Conservation (phyloP, 23 tunicate species). For the Corella eumyota region DNA sequence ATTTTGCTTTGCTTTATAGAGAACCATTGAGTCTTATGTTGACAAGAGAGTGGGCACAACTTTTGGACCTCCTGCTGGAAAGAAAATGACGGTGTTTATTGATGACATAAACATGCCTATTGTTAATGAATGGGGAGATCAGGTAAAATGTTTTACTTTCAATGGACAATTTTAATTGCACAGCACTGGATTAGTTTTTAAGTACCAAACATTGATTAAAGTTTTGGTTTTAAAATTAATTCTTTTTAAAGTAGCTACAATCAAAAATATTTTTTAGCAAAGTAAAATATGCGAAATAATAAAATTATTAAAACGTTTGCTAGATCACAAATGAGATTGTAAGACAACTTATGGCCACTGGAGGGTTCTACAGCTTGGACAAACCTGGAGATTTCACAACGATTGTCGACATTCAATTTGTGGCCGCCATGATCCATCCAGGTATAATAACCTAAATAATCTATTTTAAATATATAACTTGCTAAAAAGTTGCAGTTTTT, state of each 20-base stretch:
- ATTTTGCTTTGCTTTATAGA: constrained; percentile 11
- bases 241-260: no score
- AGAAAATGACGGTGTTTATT: constrained; percentile 97
- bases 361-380: constrained; percentile 96
- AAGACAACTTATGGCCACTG: constrained; percentile 88
- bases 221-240: no score
- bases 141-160: constrained; percentile 19
- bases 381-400: constrained; percentile 99
- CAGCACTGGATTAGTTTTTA: neutral
- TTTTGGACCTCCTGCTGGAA: constrained; percentile 98
- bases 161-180: neutral
- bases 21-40: constrained; percentile 93
- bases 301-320: no score
- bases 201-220: neutral
- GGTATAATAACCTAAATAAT: constrained; percentile 31
- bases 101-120: constrained; percentile 99
- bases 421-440: constrained; percentile 99
- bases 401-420: constrained; percentile 94
- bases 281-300: no score
- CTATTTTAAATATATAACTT: neutral
- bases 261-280: no score
- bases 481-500: neutral
- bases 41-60: constrained; percentile 99
- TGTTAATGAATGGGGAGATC: constrained; percentile 99
- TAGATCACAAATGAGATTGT: constrained; percentile 99